Evolutionary conservation across 2,113 vertebrate genomes (phyloP).

Genomic region (Macaca mulatta): DNA sequence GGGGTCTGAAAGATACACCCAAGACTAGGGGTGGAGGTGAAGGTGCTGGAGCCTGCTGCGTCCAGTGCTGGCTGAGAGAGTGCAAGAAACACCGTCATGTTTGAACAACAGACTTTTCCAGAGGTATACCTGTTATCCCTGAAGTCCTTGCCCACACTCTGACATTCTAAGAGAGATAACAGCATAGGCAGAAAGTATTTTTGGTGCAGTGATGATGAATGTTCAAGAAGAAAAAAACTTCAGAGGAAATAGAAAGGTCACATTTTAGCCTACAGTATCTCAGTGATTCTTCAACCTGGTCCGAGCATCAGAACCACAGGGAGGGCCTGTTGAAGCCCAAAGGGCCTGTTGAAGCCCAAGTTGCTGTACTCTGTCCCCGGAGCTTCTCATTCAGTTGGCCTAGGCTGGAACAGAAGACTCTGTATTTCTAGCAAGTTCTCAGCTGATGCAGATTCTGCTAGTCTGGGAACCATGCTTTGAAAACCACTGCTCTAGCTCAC

Average conservation of each 20-base stretch:
- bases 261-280: neutral
- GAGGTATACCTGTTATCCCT: neutral
- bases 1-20: neutral
- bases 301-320: fast-evolving
- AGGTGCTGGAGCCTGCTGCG: neutral
- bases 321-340: neutral
- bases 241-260: neutral
- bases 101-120: neutral
- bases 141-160: neutral
- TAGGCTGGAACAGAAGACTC: too few relatives aligned
- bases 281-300: neutral
- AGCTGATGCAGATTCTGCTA: neutral
- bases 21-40: too few relatives aligned
- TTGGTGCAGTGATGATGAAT: neutral
- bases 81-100: neutral
- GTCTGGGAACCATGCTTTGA: neutral
- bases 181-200: neutral
- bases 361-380: fast-evolving
- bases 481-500: neutral
- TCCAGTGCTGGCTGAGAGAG: neutral
- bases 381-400: too few relatives aligned
- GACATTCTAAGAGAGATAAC: neutral
- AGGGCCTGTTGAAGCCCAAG: neutral
- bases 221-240: neutral
- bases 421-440: neutral